Base-by-base conservation (phyloP, 2,888 invertebrate species). In the Drosophila falleni region DNA sequence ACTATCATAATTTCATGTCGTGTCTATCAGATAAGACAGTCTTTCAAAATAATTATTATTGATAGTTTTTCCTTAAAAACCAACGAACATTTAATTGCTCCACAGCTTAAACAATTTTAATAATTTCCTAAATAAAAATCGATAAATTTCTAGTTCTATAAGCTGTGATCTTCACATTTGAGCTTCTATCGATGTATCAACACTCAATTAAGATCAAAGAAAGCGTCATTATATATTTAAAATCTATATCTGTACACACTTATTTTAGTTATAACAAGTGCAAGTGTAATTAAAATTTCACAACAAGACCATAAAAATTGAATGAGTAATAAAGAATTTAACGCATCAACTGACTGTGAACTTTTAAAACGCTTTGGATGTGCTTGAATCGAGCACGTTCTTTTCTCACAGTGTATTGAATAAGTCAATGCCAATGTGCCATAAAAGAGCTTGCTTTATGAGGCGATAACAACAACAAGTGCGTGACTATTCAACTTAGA, bases 371-470 rank as follows among this genome's bases (percentile, higher is more conserved):
- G n/a, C 15, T 42, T 5, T 5, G 4, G 23, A 31, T 46, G 23
- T 9, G 16, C 10, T 9, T 19, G 49, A 15, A 41, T 47, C 42
- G 6, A 15, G 26, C 65, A 71, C 46, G 65, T 44, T 41, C 42
- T 9, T 65, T 77, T 76, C 41, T 44, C 37, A 33, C 64, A 42
- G 75, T 76, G 72, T 47, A 61, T 5, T 16, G 11, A 15, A 47
- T 23, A 49, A 59, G 58, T 59, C 76, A 72, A 76, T 76, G 75
- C 49, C 60, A 71, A 63, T 61, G 66, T 54, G 66, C 72, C 64
- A 68, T 67, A 67, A 67, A 64, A 72, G 47, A 53, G 33, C 26
- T 15, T 23, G 26, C 47, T 67, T 59, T 58, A 72, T 65, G 55
- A 49, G 47, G 55, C 61, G 72, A 76, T 47, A 62, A 63, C 58